Percentiles rank a stretch among this genome's conserved stretches.
phyloP scores from a whole-genome alignment of 30 jellyfish, hydroid and myxozoan species.

The Aurelia aurita complex sp. Pacific region DNA sequence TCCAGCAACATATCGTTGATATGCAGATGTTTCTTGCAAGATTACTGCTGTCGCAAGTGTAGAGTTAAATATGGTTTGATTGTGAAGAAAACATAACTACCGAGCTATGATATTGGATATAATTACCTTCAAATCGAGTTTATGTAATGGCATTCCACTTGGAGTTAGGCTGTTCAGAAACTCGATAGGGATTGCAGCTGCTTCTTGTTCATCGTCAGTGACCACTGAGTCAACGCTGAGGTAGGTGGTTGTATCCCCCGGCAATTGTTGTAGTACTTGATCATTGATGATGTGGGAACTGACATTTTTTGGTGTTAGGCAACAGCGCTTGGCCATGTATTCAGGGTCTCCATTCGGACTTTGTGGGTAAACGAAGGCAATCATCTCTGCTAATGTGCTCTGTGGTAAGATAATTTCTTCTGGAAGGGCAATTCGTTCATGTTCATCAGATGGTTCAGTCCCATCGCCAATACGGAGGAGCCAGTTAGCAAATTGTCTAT shows the following conservation, averaged over 20 bases:
- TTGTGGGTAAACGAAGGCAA: no score
- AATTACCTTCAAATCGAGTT: constrained; percentile 22
- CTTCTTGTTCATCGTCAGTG: constrained; percentile 13
- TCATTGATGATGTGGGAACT: constrained; percentile 27
- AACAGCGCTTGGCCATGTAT: constrained; percentile 38
- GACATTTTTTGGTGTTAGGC: constrained; percentile 42
- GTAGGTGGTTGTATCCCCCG: not conserved
- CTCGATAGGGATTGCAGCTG: constrained; percentile 18
- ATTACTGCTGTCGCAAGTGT: not conserved
- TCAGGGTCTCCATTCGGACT: not conserved
- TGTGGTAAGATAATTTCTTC: not conserved
- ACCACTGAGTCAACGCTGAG: constrained; percentile 26
- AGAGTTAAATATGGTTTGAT: no score
- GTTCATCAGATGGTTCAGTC: constrained; percentile 30
- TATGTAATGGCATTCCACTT: constrained; percentile 37
- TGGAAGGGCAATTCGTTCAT: constrained; percentile 12
- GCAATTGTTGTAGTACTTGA: not conserved
- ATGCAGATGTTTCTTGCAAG: no score
- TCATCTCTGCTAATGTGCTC: no score
- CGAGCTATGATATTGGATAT: not conserved
- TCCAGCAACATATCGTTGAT: no score
- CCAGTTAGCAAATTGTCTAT: constrained; percentile 45
- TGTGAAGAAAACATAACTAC: no score
- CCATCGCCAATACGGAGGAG: constrained; percentile 36
- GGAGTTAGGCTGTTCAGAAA: constrained; percentile 33